Evolutionary conservation across 2,797 vertebrate species (phyloP), one percentile per base, ranked within the genome.

Genomic region (Anisognathus igniventris): DNA sequence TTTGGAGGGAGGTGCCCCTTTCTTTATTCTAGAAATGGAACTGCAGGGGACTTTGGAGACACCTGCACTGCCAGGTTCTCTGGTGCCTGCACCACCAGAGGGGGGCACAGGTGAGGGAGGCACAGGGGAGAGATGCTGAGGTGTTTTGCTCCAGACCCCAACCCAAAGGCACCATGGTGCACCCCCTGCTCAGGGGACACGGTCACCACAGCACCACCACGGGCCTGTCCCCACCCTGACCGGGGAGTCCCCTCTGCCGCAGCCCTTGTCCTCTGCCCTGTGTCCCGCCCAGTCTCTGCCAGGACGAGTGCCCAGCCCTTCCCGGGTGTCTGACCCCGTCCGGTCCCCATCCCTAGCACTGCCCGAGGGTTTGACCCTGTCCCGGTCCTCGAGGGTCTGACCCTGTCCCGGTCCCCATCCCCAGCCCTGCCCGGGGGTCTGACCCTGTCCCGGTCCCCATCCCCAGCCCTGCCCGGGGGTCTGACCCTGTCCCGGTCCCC

Each of bases 31-130:
- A 10, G 27, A 14, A 47, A 58, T 11, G 0, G 7, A 24, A n/a
- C 21, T 1, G 12, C 56, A 4, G 0, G 2, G 31, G 7, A 18
- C 19, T 48, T 1, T 7, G 6, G 16, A 50, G 10, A 11, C 7
- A 20, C 8, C 33, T 11, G 18, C 5, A 1, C 31, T 15, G 56
- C 8, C 3, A 0, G 54, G 16, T 9, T 40, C 35, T 1, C 62
- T 1, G 31, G 53, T 9, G 28, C 44, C 53, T 7, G 4, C 12
- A n/a, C 0, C 35, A 2, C 14, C 82, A 16, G 2, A 5, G 10
- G 11, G 16, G 4, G 14, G 35, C 61, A 20, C 2, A 14, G 5
- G 31, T 14, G 76, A 30, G 15, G 44, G 2, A 12, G 0, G 24
- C 17, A 37, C 56, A 37, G 35, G 24, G 13, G 57, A 19, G 24